Base-by-base conservation (phyloP, 2,113 vertebrate species). In the Peromyscus polionotus region DNA sequence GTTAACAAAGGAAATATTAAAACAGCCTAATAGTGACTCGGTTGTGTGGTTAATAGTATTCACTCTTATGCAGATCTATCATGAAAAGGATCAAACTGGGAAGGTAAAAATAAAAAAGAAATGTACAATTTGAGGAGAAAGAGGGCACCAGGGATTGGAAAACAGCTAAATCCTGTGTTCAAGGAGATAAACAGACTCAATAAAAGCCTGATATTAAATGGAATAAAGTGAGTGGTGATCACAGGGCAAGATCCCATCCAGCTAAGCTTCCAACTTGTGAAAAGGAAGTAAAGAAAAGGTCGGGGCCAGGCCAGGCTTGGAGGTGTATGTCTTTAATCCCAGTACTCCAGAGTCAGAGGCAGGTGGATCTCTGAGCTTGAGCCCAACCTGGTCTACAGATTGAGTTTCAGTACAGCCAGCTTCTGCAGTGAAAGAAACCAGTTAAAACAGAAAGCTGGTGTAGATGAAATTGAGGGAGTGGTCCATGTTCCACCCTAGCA, bases 241-340 rank as follows among this genome's bases (percentile, higher is more conserved):
- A 39, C 26, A 20, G 7, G n/a, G n/a, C n/a, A 73, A 73, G n/a
- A 73, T 65, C 36, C 19, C 3, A 22, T 36, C 36, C 36, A 39
- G 17, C 70, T 72, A n/a, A 20, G 7, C 36, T n/a, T 72, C 17
- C 3, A 9, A 72, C 1, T 39, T 73, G 19, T 73, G 19, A 73
- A 73, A 73, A 73, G 7, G 70, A 39, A n/a, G 9, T 22, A 73
- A 20, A 72, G 3, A n/a, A n/a, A 39, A 39, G 17, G 17, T 72
- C 39, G 22, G n/a, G n/a, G 1, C 26, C 17, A 73, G n/a, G 1
- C 26, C 17, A 73, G 8, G 0, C 19, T 3, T 39, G n/a, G 19
- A 10, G 36, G 36, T 72, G 36, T n/a, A 72, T 10, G 36, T 1
- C 36, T n/a, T 73, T 73, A 22, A 39, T 20, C 8, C 19, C 36